These are phyloP conservation scores for Cheirogaleus medius DNA, from an alignment of 2,113 vertebrate species.

Conservation along the genomic window DNA sequence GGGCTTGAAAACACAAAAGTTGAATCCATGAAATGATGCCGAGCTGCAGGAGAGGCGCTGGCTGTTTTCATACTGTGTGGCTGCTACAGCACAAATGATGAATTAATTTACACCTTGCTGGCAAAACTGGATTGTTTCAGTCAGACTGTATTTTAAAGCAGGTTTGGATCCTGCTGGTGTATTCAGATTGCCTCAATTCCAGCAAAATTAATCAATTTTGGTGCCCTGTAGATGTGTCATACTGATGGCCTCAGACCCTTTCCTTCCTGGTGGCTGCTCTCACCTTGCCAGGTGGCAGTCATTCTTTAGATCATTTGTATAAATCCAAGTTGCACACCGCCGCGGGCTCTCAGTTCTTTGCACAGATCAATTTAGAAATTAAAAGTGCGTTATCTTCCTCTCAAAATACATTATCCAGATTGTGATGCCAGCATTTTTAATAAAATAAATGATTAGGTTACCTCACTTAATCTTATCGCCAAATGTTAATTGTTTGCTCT, in stretches of 20 bases:
- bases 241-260: background rate
- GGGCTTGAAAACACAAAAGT: background rate
- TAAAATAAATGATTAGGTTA: slow-evolving; percentile 45
- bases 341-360: slow-evolving; percentile 7
- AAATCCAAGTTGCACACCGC: background rate
- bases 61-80: background rate
- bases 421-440: slow-evolving; percentile 39
- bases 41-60: background rate
- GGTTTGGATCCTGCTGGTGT: slow-evolving; percentile 18
- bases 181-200: background rate
- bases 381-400: slow-evolving; percentile 58
- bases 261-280: background rate
- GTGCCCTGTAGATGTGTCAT: background rate
- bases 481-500: slow-evolving; percentile 23
- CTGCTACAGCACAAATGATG: background rate
- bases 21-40: background rate
- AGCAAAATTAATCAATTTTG: slow-evolving; percentile 23
- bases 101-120: slow-evolving; percentile 8
- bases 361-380: slow-evolving; percentile 72
- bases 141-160: background rate
- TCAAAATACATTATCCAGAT: slow-evolving; percentile 54
- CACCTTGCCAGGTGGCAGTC: background rate
- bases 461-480: slow-evolving; percentile 23
- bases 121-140: background rate
- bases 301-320: slow-evolving; percentile 7